These are phyloP conservation scores for Allolobophora icterica DNA, from an alignment of 2,888 invertebrate genomes.

Conservation along the genomic window DNA sequence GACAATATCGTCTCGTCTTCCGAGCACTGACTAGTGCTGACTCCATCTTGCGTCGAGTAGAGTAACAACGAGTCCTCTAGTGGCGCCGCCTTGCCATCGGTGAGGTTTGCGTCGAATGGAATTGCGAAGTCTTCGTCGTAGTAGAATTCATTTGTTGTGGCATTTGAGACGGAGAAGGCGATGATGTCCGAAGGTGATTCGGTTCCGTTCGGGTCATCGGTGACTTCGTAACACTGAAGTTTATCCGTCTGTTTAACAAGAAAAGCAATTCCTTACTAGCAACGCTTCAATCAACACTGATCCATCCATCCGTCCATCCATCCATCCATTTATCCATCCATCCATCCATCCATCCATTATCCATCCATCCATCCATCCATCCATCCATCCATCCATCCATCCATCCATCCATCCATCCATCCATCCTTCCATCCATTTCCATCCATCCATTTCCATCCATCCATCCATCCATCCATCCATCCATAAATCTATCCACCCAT, in stretches of 20 bases:
- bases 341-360: background rate
- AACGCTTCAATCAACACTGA: background rate
- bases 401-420: too few species aligned
- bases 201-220: background rate
- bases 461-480: too few species aligned
- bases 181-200: background rate
- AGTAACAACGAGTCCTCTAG: background rate
- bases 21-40: background rate
- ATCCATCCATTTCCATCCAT: too few species aligned
- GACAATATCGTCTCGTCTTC: background rate
- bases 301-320: background rate
- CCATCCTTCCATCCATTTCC: too few species aligned
- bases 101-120: slow-evolving; percentile 22
- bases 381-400: too few species aligned
- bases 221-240: background rate
- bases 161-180: background rate
- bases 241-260: background rate
- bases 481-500: too few species aligned
- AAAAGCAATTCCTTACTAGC: background rate
- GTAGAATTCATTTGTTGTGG: background rate
- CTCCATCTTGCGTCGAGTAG: background rate
- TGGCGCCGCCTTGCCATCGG: background rate
- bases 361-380: too few species aligned
- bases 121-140: slow-evolving; percentile 20
- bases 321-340: background rate